Evolutionary conservation across 2,797 vertebrate species (phyloP).

Genomic region (Diglossa cyanea): DNA sequence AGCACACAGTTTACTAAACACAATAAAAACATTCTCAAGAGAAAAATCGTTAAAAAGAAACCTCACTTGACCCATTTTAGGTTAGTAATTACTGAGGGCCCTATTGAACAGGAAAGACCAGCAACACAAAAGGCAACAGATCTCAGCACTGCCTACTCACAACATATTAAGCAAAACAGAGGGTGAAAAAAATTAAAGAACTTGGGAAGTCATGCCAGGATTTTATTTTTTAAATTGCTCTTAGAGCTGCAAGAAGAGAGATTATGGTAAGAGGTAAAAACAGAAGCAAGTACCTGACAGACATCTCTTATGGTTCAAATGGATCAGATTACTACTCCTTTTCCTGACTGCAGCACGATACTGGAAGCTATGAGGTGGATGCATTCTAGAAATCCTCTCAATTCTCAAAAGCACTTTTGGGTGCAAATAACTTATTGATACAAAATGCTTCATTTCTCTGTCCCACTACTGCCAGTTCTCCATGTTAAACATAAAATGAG

Average conservation of each 20-base stretch:
- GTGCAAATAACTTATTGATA: background rate
- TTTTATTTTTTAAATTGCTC: background rate
- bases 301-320: background rate
- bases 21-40: constrained; percentile 18
- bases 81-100: constrained; percentile 10
- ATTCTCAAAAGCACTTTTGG: background rate
- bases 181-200: background rate
- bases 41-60: constrained; percentile 27
- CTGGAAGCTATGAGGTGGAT: background rate
- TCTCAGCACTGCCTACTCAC: background rate
- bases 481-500: background rate
- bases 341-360: background rate
- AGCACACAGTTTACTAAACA: background rate
- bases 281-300: background rate
- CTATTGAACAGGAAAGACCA: constrained; percentile 3
- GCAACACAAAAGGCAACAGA: constrained; percentile 28
- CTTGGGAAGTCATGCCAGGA: background rate
- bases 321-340: background rate
- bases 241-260: background rate
- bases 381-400: background rate
- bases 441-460: background rate
- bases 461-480: background rate
- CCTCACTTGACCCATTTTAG: constrained; percentile 32
- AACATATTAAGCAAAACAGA: background rate
- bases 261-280: background rate